phyloP scores from a whole-genome alignment of 2,888 invertebrate genomes.

The Pterostichus madidus region DNA sequence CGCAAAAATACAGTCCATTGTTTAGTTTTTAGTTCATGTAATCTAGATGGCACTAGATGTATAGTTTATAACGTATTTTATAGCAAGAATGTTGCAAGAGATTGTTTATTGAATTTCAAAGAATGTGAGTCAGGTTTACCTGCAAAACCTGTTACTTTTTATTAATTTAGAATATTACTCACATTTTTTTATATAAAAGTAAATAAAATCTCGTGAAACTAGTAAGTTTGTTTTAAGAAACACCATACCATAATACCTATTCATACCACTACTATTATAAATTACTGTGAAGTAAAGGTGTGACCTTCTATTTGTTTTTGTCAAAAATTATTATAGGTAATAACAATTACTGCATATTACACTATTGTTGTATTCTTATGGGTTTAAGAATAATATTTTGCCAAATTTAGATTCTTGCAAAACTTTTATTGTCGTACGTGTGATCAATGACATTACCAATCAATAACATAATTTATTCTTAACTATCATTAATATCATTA shows the following conservation, averaged over 20 bases:
- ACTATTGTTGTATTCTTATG: not conserved
- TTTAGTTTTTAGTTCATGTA: slow-evolving; percentile 54
- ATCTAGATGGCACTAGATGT: slow-evolving; percentile 29
- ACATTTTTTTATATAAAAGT: too few species aligned
- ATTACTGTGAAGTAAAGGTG: too few species aligned
- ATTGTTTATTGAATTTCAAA: not conserved
- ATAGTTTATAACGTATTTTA: not conserved
- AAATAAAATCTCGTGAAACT: too few species aligned
- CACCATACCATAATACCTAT: too few species aligned
- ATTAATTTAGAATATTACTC: too few species aligned
- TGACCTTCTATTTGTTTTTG: not conserved
- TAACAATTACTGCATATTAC: not conserved
- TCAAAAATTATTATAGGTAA: too few species aligned
- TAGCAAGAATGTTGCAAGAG: not conserved
- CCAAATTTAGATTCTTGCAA: not conserved
- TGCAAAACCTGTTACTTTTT: not conserved
- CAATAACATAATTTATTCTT: too few species aligned
- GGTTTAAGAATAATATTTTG: not conserved
- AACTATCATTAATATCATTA: too few species aligned
- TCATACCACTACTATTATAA: too few species aligned
- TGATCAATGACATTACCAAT: too few species aligned
- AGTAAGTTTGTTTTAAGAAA: too few species aligned
- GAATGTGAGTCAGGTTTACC: not conserved
- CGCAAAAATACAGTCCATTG: slow-evolving; percentile 47
- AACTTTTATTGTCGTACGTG: not conserved